Evolutionary conservation across 2,888 invertebrate species (phyloP), one percentile per base, ranked within the genome.

Genomic region (Carabus problematicus): DNA sequence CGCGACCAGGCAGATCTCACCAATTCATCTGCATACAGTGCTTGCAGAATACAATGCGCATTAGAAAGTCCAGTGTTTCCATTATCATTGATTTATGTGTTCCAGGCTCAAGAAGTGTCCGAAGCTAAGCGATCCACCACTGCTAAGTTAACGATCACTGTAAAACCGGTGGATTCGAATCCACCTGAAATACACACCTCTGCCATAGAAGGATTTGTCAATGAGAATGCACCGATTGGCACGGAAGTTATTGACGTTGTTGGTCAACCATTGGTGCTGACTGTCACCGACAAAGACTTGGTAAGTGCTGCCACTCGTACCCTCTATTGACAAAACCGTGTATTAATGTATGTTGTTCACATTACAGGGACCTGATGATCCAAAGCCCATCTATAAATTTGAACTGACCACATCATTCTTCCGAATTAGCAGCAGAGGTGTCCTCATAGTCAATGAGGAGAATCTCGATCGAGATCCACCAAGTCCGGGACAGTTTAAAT

Each of bases 381-480:
- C 89, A 3, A 87, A 91, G 74, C 94, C 93, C 0, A 85, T 84
- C 1, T 95, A 95, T 80, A 87, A 89, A 1, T 95, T 90, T 78
- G 95, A 95, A 78, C 77, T 95, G 75, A 95, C 95, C 0, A 92
- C 94, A 0, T 90, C 87, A 61, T 94, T 89, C 77, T 96, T 96
- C 80, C 85, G 88, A 72, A 91, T 95, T 68, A 90, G 92, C 74
- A 83, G 86, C 71, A 86, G 89, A 60, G 92, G 92, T 1, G 84
- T 87, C 70, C 82, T 96, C 47, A 84, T 92, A 11, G 95, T 95
- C 0, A 92, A 91, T 77, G 91, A 93, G 76, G 92, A 93, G 75
- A 90, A 90, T 76, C 83, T 96, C 52, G 95, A 95, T 79, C 85
- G 95, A 41, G 95, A 95, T 82, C 91, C 92, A 0, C 95, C 95